Base-by-base conservation (phyloP, 2,888 invertebrate genomes). In the Blera fallax region DNA sequence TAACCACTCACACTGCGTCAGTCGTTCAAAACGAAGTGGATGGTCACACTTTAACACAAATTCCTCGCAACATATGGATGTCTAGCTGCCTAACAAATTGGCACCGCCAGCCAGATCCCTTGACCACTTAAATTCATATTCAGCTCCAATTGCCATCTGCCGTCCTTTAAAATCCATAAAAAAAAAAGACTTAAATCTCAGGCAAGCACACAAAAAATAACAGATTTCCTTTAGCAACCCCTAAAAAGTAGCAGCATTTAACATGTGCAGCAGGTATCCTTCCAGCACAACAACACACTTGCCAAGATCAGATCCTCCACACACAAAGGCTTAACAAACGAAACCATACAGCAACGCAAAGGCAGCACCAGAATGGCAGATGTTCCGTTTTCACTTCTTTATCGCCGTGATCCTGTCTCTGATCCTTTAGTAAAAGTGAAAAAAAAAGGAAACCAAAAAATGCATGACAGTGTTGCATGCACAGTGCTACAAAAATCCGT, bases 231-330 rank as follows among this genome's bases (percentile, higher is more conserved):
- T 29, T 3, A 64, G 21, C 70, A 77, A 65, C 82, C 78, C 78
- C 58, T 72, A 80, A 80, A 72, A 67, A 24, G 40, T 43, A 74
- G 18, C 78, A 65, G 24, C 82, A 72, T 72, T 72, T 72, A 78
- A 82, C 82, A 82, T 82, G 82, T 82, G 78, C 82, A 82, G 32
- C 78, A 78, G 82, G 70, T 82, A 82, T 67, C 40, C 40, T 43
- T 73, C 32, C 67, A 43, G 29, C 14, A 16, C 32, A 18, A 58
- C 27, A 74, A 81, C 64, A 64, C 54, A 56, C 54, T n/a, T 50
- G 45, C 58, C 76, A 76, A 64, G 76, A 81, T 81, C 81, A 76
- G 69, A 29, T 70, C 60, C 27, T 32, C 29, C n/a, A n/a, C n/a
- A 27, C 7, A 64, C 76, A 81, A 76, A 81, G 64, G 81, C 64